Conservation (phyloP, 2,113 vertebrate species). For the Tricholaema leucomelas region DNA sequence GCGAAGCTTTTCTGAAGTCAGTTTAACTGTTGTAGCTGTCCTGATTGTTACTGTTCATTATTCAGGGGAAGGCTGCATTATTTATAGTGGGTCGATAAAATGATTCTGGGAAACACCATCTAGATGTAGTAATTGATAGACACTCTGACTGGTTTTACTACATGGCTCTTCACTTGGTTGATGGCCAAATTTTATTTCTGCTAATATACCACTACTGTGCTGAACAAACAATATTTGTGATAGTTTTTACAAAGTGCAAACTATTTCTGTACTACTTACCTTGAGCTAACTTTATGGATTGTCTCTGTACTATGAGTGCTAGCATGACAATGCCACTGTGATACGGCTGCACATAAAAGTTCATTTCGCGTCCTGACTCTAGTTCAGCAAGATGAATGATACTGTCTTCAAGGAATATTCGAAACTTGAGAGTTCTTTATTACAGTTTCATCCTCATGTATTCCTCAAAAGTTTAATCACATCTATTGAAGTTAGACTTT, state of each 20-base stretch:
- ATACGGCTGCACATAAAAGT: neutral
- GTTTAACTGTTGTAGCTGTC: neutral
- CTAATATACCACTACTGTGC: neutral
- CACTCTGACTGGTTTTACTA: neutral
- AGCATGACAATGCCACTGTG: neutral
- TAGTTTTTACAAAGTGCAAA: neutral
- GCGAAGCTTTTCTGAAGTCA: neutral
- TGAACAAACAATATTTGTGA: neutral
- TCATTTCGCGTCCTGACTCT: neutral
- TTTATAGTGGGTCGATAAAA: neutral
- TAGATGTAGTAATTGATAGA: neutral
- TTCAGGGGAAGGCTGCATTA: neutral
- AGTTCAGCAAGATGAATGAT: neutral
- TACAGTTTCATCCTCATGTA: neutral
- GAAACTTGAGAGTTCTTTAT: neutral
- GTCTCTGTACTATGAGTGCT: neutral
- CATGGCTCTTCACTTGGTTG: neutral
- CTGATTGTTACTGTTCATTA: neutral
- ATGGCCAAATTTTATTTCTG: neutral
- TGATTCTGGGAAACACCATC: neutral
- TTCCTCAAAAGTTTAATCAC: neutral
- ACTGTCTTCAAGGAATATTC: neutral
- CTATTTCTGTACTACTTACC: neutral
- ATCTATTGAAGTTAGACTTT: neutral
- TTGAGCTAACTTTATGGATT: neutral